phyloP scores from a whole-genome alignment of 2,888 invertebrate species.

The Sussaba pulchella region DNA sequence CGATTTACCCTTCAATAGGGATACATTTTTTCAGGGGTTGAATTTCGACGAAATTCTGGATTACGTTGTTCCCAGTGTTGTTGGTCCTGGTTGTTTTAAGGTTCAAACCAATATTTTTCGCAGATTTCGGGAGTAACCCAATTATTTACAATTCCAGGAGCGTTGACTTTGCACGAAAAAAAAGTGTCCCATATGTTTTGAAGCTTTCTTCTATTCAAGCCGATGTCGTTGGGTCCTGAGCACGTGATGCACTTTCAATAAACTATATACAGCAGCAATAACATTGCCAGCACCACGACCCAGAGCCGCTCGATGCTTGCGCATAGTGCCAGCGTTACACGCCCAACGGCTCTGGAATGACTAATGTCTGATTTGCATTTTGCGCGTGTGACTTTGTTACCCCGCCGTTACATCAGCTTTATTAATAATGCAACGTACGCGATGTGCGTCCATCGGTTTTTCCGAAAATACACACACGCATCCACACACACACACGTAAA shows the following conservation, averaged over 20 bases:
- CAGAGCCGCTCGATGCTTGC: slow-evolving; percentile 38
- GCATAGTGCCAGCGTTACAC: slow-evolving; percentile 55
- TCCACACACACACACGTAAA: no score
- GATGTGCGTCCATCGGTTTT: slow-evolving; percentile 61
- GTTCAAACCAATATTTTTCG: no score
- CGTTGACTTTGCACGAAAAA: no score
- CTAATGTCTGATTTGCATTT: slow-evolving; percentile 79
- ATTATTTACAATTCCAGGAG: no score
- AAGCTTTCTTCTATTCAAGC: not conserved
- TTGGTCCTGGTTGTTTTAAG: no score
- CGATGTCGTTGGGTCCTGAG: slow-evolving; percentile 27
- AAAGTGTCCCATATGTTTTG: not conserved
- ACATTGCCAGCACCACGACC: slow-evolving; percentile 9
- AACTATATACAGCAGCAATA: slow-evolving; percentile 18
- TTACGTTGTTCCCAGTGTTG: no score
- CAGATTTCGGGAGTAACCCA: no score
- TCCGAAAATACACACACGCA: slow-evolving; percentile 5
- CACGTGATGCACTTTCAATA: slow-evolving; percentile 53
- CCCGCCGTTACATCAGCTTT: slow-evolving; percentile 74
- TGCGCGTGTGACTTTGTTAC: slow-evolving; percentile 80
- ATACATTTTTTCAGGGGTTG: no score
- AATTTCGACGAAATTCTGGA: no score
- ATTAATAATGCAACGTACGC: slow-evolving; percentile 80
- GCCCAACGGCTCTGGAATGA: slow-evolving; percentile 61
- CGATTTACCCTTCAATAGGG: no score